phyloP scores from a whole-genome alignment of 2,888 invertebrate genomes.

The Acleris emargana region DNA sequence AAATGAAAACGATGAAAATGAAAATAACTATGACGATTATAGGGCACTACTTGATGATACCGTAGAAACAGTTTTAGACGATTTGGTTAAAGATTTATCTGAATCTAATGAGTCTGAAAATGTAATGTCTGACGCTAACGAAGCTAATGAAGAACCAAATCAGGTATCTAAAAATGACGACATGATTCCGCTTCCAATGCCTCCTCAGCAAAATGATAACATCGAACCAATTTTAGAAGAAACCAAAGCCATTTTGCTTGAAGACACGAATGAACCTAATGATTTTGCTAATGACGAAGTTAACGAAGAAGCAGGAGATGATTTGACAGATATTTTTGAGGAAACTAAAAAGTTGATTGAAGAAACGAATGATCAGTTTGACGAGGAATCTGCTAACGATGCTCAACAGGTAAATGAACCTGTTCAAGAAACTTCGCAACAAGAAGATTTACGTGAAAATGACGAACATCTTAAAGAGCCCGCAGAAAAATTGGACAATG shows the following conservation, averaged over 20 bases:
- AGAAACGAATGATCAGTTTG: constrained; percentile 35
- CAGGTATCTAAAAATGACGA: constrained; percentile 33
- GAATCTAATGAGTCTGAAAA: constrained; percentile 26
- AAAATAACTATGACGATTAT: constrained; percentile 30
- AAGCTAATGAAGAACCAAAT: constrained; percentile 29
- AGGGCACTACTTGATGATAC: constrained; percentile 34
- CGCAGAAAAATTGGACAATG: no score
- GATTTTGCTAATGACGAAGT: constrained; percentile 31
- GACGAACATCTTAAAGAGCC: constrained; percentile 4
- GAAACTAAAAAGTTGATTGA: constrained; percentile 42
- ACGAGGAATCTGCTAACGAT: constrained; percentile 3
- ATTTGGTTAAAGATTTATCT: constrained; percentile 14
- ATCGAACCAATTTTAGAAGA: constrained; percentile 48
- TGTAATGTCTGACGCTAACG: constrained; percentile 28
- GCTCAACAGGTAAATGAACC: not conserved
- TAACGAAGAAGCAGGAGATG: constrained; percentile 22
- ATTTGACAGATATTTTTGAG: constrained; percentile 23
- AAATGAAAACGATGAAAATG: constrained; percentile 14
- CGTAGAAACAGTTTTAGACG: constrained; percentile 25
- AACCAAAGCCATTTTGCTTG: constrained; percentile 43
- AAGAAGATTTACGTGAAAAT: not conserved
- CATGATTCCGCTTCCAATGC: constrained; percentile 21
- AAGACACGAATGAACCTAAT: constrained; percentile 37
- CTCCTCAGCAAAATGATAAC: constrained; percentile 20
- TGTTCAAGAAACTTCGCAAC: not conserved